phyloP scores from a whole-genome alignment of 1,140 invertebrate genomes.

The Hycleus cichorii region DNA sequence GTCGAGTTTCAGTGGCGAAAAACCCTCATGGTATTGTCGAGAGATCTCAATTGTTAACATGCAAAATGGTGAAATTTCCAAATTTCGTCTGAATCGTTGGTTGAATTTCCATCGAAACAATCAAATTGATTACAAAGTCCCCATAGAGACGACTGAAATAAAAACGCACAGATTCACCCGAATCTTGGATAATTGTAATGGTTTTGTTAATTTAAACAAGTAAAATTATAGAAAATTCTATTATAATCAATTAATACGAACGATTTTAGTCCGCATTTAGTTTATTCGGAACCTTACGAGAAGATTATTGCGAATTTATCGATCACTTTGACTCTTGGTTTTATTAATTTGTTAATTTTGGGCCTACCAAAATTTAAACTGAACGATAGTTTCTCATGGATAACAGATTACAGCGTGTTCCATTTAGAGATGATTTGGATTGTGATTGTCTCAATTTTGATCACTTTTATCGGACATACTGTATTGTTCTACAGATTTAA shows the following conservation, averaged over 20 bases:
- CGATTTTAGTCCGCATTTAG: not conserved
- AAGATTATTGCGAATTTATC: not conserved
- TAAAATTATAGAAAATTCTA: not conserved
- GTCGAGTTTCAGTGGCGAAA: not conserved
- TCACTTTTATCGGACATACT: not conserved
- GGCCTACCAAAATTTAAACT: not conserved
- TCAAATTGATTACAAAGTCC: not conserved
- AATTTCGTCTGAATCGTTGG: not conserved
- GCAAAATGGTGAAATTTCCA: not conserved
- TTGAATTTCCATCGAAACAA: not conserved
- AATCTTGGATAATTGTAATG: not conserved
- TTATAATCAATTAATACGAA: no score
- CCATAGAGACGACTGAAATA: not conserved
- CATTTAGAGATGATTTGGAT: not conserved
- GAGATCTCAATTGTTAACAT: not conserved
- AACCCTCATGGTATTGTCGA: constrained; percentile 3
- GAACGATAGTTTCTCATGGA: not conserved
- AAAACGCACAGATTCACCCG: not conserved
- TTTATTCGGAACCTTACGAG: not conserved
- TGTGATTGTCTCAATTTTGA: not conserved
- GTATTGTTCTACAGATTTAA: no score
- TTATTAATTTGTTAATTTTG: not conserved
- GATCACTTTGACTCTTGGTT: not conserved
- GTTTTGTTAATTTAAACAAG: not conserved
- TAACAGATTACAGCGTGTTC: not conserved